These are phyloP conservation scores for Palythoa caribaeorum DNA, from an alignment of 92 coral and sea anemone genomes.

Conservation along the genomic window DNA sequence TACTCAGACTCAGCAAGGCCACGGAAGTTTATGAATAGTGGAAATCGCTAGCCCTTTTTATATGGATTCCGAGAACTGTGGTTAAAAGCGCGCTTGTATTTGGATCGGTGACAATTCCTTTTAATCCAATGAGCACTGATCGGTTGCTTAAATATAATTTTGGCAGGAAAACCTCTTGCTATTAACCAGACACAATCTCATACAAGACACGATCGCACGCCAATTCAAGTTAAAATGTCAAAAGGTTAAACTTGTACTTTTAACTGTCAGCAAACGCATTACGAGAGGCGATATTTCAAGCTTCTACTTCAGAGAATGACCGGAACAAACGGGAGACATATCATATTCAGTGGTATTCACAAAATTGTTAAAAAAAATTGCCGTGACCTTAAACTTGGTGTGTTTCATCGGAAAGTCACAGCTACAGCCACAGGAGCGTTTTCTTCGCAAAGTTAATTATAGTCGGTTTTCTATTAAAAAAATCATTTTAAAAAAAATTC, in stretches of 20 bases:
- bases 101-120: background rate
- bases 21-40: slow-evolving; percentile 19
- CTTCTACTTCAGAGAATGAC: background rate
- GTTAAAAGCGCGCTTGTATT: background rate
- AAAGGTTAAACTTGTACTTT: background rate
- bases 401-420: slow-evolving; percentile 5
- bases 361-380: background rate
- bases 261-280: background rate
- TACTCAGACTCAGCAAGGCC: slow-evolving; percentile 17
- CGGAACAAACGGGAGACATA: background rate
- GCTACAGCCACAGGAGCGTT: background rate
- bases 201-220: background rate
- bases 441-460: background rate
- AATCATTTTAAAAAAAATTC: no score
- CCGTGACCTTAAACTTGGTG: slow-evolving; percentile 2
- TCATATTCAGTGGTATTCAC: background rate
- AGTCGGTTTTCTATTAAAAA: no score
- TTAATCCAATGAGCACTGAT: background rate
- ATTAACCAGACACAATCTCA: background rate
- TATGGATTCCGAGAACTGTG: background rate
- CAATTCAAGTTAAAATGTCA: background rate
- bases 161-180: no score
- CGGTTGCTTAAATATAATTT: background rate
- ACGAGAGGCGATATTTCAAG: background rate
- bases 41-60: background rate